Evolutionary conservation across 2,797 vertebrate genomes (phyloP), one percentile per base, ranked within the genome.

Genomic region (Coregonus suidteri): DNA sequence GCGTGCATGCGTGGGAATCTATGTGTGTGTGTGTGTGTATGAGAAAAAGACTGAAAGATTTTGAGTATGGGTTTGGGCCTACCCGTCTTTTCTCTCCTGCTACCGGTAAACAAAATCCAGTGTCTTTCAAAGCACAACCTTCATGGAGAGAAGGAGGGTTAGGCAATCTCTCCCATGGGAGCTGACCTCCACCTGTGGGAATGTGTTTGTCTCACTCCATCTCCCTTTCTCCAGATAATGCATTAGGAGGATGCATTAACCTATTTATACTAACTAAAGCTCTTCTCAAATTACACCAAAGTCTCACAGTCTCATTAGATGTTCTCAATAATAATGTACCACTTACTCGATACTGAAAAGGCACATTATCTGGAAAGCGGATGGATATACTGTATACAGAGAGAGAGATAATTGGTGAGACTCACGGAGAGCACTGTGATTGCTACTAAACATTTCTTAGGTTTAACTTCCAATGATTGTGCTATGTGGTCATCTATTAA

Each of bases 181-280:
- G 77, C 85, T 89, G 91, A 90, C 89, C 90, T 90, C 78, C 83
- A 80, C 83, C 52, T 77, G 83, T 91, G 91, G 88, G 89, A 92
- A 91, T 84, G 77, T 76, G 81, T 92, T 91, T 89, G 89, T 92
- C 51, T 53, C 51, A 15, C 89, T 88, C 82, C 64, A 75, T 81
- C 77, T 71, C 74, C 78, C 83, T 86, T 83, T 87, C 76, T 52
- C 83, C 87, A 82, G 88, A 86, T 91, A 90, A 59, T 59, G 56
- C 56, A 59, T 59, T 59, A 88, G 79, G 78, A 89, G 79, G 87
- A 90, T 88, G 87, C 88, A 88, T 92, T 89, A 90, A 90, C 87
- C 84, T 87, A 77, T 73, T 86, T 81, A 84, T 85, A 74, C 88
- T 87, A 86, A 87, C 86, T 83, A 82, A 73, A 83, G 76, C 82